Evolutionary conservation across 2,888 invertebrate species (phyloP), one percentile per base, ranked within the genome.

Genomic region (Tenthredo amoena): DNA sequence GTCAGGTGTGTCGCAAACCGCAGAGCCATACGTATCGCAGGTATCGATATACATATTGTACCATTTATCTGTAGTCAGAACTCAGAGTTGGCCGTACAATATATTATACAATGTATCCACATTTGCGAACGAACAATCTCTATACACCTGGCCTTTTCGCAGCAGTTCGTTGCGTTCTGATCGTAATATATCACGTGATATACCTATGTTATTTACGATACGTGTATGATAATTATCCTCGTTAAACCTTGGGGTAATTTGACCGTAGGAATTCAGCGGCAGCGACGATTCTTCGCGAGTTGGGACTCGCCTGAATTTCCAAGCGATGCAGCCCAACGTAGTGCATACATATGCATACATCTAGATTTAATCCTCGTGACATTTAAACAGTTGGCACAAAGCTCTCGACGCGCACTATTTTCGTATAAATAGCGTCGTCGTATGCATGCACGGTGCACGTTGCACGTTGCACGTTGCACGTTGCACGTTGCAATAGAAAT

Each of bases 331-430:
- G 18, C 77, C 77, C 34, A 34, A 50, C 76, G 18, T 15, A 77
- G n/a, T 50, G 4, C 34, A 72, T 7, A n/a, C 15, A 37, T 37
- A 37, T 15, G 0, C 37, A 72, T 21, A 77, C 50, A 50, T 50
- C 55, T 55, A 18, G 31, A 55, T 77, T 34, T 77, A 77, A 77
- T 77, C 77, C 47, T 77, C 26, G 31, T 77, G 77, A 55, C 77
- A 77, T 77, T 77, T 77, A 55, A 77, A 31, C 34, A 15, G 47
- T 77, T 77, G 77, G 77, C 77, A 77, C 77, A 34, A 77, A 77
- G 50, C 55, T 77, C 50, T 4, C 18, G 50, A 18, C 55, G 15
- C 40, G 77, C 77, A 55, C 77, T 77, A 50, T 77, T 77, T 55
- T 77, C 55, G 50, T 77, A 77, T 77, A 77, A 77, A 77, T 77